phyloP scores from a whole-genome alignment of 2,113 vertebrate genomes.

The Climacteris rufus region DNA sequence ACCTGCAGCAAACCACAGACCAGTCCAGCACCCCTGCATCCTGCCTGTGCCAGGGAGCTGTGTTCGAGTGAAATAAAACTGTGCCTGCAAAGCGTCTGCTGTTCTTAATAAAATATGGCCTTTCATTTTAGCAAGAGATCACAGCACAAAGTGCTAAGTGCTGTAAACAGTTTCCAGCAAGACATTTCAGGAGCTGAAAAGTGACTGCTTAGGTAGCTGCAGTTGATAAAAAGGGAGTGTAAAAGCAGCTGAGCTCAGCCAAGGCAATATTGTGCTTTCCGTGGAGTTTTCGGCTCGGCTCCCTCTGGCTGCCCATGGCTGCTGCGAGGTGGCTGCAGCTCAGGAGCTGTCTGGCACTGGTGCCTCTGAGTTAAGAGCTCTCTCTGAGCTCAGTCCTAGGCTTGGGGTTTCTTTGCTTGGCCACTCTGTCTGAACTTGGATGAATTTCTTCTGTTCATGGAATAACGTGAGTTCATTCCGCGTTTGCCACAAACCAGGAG shows the following conservation, averaged over 20 bases:
- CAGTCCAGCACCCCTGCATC: background rate
- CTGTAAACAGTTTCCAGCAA: conserved; percentile 35
- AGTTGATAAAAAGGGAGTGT: background rate
- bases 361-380: background rate
- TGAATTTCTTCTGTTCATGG: background rate
- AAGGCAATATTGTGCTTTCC: background rate
- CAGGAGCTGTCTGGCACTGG: background rate
- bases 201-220: background rate
- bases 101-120: background rate
- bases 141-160: conserved; percentile 8
- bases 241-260: background rate
- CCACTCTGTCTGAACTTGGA: fast-evolving
- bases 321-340: background rate
- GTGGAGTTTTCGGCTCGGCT: background rate
- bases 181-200: background rate
- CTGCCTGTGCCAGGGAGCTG: background rate
- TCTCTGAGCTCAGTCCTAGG: background rate
- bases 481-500: background rate
- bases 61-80: background rate
- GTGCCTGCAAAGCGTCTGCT: background rate
- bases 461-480: fast-evolving
- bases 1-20: background rate
- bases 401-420: background rate
- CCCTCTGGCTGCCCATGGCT: background rate
- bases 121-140: background rate